These are phyloP conservation scores for Zeus faber DNA, from an alignment of 2,113 vertebrate species.

Conservation along the genomic window DNA sequence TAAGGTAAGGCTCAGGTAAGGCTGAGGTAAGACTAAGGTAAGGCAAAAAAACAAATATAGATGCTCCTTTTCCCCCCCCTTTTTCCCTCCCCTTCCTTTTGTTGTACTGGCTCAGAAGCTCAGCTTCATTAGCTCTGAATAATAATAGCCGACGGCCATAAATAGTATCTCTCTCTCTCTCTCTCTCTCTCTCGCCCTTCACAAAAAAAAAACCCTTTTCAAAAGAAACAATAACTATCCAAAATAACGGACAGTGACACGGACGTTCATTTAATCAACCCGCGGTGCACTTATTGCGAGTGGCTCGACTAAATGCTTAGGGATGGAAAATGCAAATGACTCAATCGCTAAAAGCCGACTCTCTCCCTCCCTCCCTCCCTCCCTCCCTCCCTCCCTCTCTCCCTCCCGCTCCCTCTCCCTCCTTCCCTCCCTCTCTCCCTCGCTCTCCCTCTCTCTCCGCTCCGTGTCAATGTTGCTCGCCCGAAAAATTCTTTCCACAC, in stretches of 20 bases:
- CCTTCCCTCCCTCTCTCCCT: neutral
- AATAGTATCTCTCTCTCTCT: too few species aligned
- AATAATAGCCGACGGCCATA: neutral
- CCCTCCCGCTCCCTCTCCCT: neutral
- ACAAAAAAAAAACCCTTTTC: too few species aligned
- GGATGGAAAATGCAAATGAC: constrained; percentile 58
- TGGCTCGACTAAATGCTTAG: constrained; percentile 49
- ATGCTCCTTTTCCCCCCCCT: too few species aligned
- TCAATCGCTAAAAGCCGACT: constrained; percentile 45
- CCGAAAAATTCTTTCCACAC: constrained; percentile 27
- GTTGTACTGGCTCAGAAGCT: neutral
- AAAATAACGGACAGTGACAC: constrained; percentile 42
- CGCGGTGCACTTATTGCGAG: constrained; percentile 53
- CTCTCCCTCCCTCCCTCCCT: constrained; percentile 1
- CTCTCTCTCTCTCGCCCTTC: too few species aligned
- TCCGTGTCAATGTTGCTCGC: too few species aligned
- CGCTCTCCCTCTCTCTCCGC: neutral
- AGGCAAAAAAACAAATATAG: neutral
- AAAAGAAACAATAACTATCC: neutral
- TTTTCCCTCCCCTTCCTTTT: too few species aligned
- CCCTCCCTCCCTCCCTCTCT: constrained; percentile 13
- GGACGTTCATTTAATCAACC: constrained; percentile 55
- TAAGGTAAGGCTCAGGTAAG: too few species aligned
- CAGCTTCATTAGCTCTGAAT: neutral
- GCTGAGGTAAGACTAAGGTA: too few species aligned